Percentiles rank a stretch among this genome's conserved stretches.
Conservation (phyloP, 2,113 vertebrate genomes). For the Mastomys coucha region DNA sequence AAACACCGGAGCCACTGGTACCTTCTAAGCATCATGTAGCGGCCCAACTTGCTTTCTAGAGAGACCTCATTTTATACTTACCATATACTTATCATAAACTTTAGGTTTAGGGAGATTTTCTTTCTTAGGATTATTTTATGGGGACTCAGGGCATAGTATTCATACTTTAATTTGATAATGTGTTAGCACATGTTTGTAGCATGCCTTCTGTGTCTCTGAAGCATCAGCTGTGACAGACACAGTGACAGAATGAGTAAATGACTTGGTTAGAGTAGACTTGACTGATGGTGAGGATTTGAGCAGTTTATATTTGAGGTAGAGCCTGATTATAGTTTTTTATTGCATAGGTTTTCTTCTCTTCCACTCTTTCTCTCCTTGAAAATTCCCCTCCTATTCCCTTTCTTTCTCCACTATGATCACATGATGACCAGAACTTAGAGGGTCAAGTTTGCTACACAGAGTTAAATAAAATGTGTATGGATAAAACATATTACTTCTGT, state of each 20-base stretch:
- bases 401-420: neutral
- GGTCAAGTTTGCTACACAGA: neutral
- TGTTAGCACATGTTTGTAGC: neutral
- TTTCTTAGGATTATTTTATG: conserved; percentile 24
- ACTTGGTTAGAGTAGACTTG: neutral
- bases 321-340: neutral
- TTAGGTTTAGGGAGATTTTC: neutral
- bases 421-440: conserved; percentile 34
- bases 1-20: neutral
- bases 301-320: neutral
- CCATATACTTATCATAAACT: neutral
- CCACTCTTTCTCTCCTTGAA: no score
- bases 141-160: neutral
- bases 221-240: neutral
- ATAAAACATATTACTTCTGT: neutral
- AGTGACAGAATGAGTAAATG: neutral
- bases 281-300: neutral
- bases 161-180: conserved; percentile 30
- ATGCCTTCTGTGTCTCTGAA: neutral
- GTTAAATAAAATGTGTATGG: conserved; percentile 16
- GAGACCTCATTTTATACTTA: neutral
- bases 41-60: neutral
- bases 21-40: neutral
- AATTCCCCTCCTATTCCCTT: neutral
- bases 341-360: no score